phyloP scores from a whole-genome alignment of 2,797 vertebrate genomes.

The Hoplostethus atlanticus region DNA sequence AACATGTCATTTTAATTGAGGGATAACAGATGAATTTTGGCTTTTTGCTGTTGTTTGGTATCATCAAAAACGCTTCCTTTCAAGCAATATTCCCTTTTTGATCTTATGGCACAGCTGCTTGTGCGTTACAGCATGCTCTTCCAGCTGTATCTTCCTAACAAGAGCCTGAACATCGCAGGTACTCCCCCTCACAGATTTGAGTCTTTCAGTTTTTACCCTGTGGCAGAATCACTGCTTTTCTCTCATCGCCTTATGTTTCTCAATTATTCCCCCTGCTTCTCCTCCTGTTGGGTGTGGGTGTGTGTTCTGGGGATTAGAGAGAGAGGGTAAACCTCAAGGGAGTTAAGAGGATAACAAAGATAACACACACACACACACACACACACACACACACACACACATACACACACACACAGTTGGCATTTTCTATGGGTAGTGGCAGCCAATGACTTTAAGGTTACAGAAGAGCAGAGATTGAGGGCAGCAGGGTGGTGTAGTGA shows the following conservation, averaged over 20 bases:
- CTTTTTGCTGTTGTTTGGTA: background rate
- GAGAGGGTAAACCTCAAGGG: constrained; percentile 67
- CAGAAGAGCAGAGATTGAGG: constrained; percentile 24
- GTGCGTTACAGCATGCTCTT: constrained; percentile 33
- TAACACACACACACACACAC: constrained; percentile 39
- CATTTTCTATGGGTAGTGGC: constrained; percentile 53
- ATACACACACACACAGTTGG: constrained; percentile 45
- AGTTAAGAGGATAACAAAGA: constrained; percentile 76
- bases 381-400: constrained; percentile 46
- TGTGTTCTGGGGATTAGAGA: constrained; percentile 74
- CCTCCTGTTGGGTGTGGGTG: constrained; percentile 65
- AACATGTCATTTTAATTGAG: background rate
- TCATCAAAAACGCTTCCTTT: constrained; percentile 23
- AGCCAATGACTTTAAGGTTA: constrained; percentile 38
- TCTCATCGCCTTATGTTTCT: constrained; percentile 59
- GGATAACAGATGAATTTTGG: background rate
- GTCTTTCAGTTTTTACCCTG: constrained; percentile 66
- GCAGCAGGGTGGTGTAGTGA: constrained; percentile 34
- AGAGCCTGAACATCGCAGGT: constrained; percentile 44
- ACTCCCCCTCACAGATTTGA: constrained; percentile 70
- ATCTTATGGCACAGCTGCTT: constrained; percentile 15
- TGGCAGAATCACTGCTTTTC: constrained; percentile 66
- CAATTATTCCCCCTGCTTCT: constrained; percentile 58
- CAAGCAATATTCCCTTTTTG: background rate
- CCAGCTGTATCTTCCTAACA: constrained; percentile 56